These are phyloP conservation scores for Microctonus aethiopoides DNA, from an alignment of 2,888 invertebrate species.

Conservation along the genomic window DNA sequence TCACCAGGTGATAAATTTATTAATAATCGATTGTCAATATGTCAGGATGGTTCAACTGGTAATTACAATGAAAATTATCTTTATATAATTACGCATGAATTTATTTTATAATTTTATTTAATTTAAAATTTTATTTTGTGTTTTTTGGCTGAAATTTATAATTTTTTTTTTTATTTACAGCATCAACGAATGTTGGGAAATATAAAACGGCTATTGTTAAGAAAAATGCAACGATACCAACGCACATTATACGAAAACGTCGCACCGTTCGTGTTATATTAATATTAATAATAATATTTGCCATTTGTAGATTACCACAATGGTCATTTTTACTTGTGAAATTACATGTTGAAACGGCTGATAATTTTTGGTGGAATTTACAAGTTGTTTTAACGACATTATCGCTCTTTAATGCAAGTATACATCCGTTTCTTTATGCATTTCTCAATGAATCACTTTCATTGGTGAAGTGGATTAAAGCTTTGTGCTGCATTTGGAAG, in stretches of 20 bases:
- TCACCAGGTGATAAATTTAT: slow-evolving; percentile 30
- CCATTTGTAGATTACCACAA: slow-evolving; percentile 69
- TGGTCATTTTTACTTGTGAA: slow-evolving; percentile 70
- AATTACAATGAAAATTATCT: no score
- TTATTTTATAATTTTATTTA: no score
- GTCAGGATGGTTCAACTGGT: slow-evolving; percentile 41
- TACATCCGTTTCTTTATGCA: slow-evolving; percentile 73
- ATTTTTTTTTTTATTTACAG: slow-evolving; percentile 29
- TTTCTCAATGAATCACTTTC: slow-evolving; percentile 70
- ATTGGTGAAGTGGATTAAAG: slow-evolving; percentile 37
- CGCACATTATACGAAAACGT: slow-evolving; percentile 65
- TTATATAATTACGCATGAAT: no score
- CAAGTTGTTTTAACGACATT: slow-evolving; percentile 69
- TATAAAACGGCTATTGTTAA: slow-evolving; percentile 16
- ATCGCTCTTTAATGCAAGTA: slow-evolving; percentile 69
- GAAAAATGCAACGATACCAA: slow-evolving; percentile 33
- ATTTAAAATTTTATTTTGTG: background rate
- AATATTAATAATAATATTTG: slow-evolving; percentile 70
- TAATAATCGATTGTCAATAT: slow-evolving; percentile 23
- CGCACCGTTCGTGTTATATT: slow-evolving; percentile 72
- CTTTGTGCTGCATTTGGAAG: slow-evolving; percentile 20
- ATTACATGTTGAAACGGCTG: slow-evolving; percentile 56
- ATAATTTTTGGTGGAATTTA: slow-evolving; percentile 66
- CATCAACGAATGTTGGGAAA: slow-evolving; percentile 40
- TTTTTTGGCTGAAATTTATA: background rate